Base-by-base conservation (phyloP, 2,888 invertebrate genomes). In the Lasioglossum morio region DNA sequence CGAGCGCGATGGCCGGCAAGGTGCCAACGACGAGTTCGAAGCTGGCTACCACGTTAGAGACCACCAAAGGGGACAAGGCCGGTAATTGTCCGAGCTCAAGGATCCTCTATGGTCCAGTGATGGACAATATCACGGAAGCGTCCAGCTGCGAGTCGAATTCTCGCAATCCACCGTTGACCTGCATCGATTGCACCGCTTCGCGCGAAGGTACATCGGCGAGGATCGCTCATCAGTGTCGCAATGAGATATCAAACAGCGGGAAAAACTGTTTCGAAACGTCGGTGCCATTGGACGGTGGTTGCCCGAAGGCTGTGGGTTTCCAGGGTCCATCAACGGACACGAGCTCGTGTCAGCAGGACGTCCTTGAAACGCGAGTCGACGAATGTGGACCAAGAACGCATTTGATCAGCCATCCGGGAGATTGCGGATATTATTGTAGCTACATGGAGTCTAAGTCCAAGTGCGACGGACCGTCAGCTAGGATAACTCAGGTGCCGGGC, bases 151-250 rank as follows among this genome's bases (percentile, higher is more conserved):
- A n/a, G 37, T 60, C 77, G 19, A 73, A 19, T n/a, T 27, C 63
- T 8, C n/a, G 57, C 23, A 37, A 84, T 8, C 30, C 37, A 0
- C 46, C 81, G 1, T 34, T 84, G 23, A 86, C 86, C 40, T 78
- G 87, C 43, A 86, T 92, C n/a, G 79, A 91, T 60, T 92, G 91
- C 77, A 63, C 74, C 0, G 82, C 88, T n/a, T 77, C 81, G 2
- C 63, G 76, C 16, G 75, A 81, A n/a, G 82, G 82, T 0, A 72
- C 91, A 2, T 46, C 86, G 4, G 84, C 90, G 7, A 88, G 86
- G 27, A 72, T 90, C 34, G 85, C 83, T 19, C 87, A 84, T 23
- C 53, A 53, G 72, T 77, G 75, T 12, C 14, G 14, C 12, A 27
- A 14, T 7, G 37, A 72, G 43, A 27, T 0, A 2, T 4, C 34